Percentiles rank a stretch among this genome's conserved stretches.
Evolutionary conservation across 1,140 invertebrate genomes (phyloP).

Genomic region (Eurosta solidaginis): DNA sequence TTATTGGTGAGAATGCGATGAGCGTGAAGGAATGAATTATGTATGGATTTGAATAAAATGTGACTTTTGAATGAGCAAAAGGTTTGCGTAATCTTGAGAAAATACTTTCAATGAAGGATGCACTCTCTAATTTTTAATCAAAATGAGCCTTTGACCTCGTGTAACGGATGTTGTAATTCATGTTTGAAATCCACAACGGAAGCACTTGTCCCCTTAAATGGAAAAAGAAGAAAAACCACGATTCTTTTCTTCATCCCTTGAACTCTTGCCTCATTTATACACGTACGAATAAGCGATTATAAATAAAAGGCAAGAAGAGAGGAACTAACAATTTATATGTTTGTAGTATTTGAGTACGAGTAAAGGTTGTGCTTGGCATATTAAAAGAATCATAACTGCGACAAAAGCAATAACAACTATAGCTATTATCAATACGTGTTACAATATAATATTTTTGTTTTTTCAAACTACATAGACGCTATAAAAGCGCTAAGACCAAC

Average conservation of each 20-base stretch:
- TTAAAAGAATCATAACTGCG: neutral
- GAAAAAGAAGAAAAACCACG: neutral
- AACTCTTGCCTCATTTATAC: neutral
- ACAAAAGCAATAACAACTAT: no score
- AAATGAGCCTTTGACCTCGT: neutral
- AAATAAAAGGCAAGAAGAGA: neutral
- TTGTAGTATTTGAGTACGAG: no score
- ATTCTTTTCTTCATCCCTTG: slow-evolving; percentile 1
- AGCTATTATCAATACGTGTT: neutral
- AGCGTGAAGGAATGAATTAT: neutral
- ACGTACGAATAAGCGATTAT: neutral
- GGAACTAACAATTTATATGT: neutral
- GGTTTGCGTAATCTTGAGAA: neutral
- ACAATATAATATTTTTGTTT: neutral
- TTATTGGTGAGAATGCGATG: neutral
- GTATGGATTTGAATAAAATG: neutral
- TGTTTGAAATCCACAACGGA: neutral
- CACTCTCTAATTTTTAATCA: neutral
- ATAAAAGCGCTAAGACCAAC: neutral
- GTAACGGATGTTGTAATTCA: neutral
- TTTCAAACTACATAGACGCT: neutral
- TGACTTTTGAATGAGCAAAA: neutral
- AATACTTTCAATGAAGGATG: neutral
- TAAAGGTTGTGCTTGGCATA: neutral
- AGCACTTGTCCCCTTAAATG: neutral